Conservation (phyloP, 2,888 invertebrate species). For the Fissipunctia ypsillon region DNA sequence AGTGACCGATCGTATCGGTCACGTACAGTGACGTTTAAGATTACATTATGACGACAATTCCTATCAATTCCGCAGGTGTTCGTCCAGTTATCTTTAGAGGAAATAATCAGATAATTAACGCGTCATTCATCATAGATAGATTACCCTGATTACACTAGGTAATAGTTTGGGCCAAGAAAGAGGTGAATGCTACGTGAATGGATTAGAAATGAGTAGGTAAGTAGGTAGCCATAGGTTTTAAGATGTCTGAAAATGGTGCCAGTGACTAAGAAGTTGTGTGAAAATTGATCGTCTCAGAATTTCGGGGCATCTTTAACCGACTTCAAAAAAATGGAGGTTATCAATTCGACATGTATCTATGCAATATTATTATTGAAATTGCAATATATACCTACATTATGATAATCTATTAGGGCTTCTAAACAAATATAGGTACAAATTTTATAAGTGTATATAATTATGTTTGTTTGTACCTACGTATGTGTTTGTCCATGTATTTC, state of each 20-base stretch:
- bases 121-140: neutral
- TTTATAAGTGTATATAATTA: too few relatives aligned
- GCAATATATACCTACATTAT: too few relatives aligned
- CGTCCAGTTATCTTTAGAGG: conserved; percentile 24
- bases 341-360: too few relatives aligned
- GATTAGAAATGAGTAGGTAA: too few relatives aligned
- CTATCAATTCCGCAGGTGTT: conserved; percentile 48
- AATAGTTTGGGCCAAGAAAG: neutral
- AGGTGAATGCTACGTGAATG: neutral
- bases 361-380: too few relatives aligned
- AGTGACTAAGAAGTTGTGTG: neutral
- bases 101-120: conserved; percentile 12
- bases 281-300: neutral
- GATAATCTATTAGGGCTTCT: too few relatives aligned
- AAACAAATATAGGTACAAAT: too few relatives aligned
- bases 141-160: too few relatives aligned
- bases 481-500: too few relatives aligned
- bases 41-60: conserved; percentile 17
- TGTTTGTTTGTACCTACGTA: too few relatives aligned
- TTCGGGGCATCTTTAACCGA: too few relatives aligned
- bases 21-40: conserved; percentile 3
- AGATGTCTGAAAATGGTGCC: neutral
- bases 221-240: neutral
- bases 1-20: neutral
- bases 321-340: too few relatives aligned